A percentile compares a stretch with the other conserved stretches of the same genome.
These are phyloP conservation scores for Dendrocincla tyrannina DNA, from an alignment of 2,797 vertebrate genomes.

Conservation along the genomic window DNA sequence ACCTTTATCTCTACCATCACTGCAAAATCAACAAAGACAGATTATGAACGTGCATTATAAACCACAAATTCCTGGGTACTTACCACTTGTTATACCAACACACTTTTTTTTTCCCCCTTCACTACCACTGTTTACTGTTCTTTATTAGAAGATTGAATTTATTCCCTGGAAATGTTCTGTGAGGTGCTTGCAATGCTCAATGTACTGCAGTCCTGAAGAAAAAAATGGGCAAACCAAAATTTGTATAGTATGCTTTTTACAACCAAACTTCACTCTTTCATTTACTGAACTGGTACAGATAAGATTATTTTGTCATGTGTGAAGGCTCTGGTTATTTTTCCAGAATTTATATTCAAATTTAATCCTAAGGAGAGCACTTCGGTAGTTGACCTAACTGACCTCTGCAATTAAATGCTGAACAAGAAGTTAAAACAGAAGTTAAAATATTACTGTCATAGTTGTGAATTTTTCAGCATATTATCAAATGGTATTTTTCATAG, in stretches of 20 bases:
- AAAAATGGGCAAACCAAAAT: background rate
- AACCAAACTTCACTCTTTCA: background rate
- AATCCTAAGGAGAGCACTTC: background rate
- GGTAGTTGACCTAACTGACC: background rate
- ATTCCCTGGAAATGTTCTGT: background rate
- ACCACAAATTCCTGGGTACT: slow-evolving; percentile 9
- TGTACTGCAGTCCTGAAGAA: background rate
- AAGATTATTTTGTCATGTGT: background rate
- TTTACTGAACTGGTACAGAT: background rate
- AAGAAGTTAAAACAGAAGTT: background rate
- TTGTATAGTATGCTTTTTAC: background rate
- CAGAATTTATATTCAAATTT: background rate
- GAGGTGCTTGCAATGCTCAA: accelerated
- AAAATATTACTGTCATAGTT: background rate
- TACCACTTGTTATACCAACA: background rate
- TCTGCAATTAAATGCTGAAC: background rate
- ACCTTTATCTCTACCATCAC: slow-evolving; percentile 18
- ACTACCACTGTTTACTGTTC: background rate
- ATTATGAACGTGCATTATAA: background rate
- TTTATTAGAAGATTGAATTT: background rate
- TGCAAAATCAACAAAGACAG: slow-evolving; percentile 12
- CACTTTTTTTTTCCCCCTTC: background rate
- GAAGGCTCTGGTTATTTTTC: background rate
- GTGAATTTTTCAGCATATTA: background rate
- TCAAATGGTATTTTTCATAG: background rate